Base-by-base conservation (phyloP, 2,888 invertebrate genomes). In the Embidobia sp. region DNA sequence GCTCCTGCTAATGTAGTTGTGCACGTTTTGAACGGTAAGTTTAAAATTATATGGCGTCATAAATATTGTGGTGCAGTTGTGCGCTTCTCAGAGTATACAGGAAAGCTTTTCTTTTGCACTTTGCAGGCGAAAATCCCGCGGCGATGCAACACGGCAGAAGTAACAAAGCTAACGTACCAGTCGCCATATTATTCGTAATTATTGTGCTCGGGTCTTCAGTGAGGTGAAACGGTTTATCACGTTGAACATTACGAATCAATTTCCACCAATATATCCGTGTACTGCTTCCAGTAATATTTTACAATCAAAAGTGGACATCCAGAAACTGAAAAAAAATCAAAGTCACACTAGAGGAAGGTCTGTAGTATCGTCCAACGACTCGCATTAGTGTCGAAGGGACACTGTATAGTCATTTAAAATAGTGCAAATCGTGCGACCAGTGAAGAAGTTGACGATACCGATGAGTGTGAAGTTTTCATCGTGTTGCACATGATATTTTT, bases 1-100 rank as follows among this genome's bases (percentile, higher is more conserved):
- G 93, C 84, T 7, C 86, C 85, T 3, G 86, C 86, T 16, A 87
- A 83, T 75, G 87, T 86, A 70, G 82, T 85, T 80, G 85, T 87
- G 67, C 86, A 87, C 83, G 87, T 87, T 79, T 79, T 87, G 59
- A 86, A 87, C 79, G 87, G 87, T 86, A 80, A 86, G 87, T 69
- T 15, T 10, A n/a, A 19, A 79, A 0, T 51, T 63, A 44, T 35
- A 35, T 10, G 19, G 33, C 59, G 37, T 59, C 26, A 51, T 63
- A 51, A 73, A 69, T 64, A 66, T 31, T 18, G 37, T 44, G 33
- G 40, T n/a, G 27, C 10, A 44, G 37, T 35, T 27, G 10, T 29
- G 44, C 22, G 18, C 16, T 49, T 15, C 18, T 11, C 37, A 10
- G 11, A 37, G 10, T 29, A 29, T 29, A 19, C 15, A 42, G 16